These are phyloP conservation scores for Odocoileus virginianus DNA, from an alignment of 2,113 vertebrate genomes.

Conservation along the genomic window DNA sequence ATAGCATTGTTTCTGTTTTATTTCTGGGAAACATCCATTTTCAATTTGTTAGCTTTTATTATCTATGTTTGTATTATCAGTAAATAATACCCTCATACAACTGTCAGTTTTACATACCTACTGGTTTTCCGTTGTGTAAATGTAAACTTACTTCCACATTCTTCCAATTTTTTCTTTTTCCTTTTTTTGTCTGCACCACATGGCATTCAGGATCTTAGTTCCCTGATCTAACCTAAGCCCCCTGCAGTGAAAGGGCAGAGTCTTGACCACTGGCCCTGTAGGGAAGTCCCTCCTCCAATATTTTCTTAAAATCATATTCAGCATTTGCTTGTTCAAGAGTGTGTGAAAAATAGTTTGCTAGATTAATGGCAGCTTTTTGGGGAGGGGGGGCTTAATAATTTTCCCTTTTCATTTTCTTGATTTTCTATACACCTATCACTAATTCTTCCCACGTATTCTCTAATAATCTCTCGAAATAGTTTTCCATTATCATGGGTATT, in stretches of 20 bases:
- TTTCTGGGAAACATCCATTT: conserved; percentile 7
- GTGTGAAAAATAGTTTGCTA: not conserved
- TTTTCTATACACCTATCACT: not conserved
- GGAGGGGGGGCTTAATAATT: not conserved
- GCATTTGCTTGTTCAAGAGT: not conserved
- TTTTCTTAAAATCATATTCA: not conserved
- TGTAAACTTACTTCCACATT: not conserved
- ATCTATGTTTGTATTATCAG: not conserved
- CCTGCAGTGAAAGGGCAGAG: not conserved
- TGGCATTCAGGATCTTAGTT: not conserved
- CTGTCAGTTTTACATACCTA: not conserved
- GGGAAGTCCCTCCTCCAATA: not conserved
- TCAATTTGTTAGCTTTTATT: not conserved
- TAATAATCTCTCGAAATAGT: not conserved
- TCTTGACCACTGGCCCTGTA: not conserved
- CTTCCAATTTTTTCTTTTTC: not conserved
- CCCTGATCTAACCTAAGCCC: not conserved
- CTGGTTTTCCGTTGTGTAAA: not conserved
- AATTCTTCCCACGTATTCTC: not conserved
- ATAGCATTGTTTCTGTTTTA: not conserved
- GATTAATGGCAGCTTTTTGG: not conserved
- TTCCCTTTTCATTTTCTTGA: not conserved
- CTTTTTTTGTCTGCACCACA: not conserved
- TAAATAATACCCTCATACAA: not conserved
- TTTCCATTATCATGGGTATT: not conserved